Conservation (phyloP, 2,797 vertebrate genomes). For the Philypnodon macrostomus region DNA sequence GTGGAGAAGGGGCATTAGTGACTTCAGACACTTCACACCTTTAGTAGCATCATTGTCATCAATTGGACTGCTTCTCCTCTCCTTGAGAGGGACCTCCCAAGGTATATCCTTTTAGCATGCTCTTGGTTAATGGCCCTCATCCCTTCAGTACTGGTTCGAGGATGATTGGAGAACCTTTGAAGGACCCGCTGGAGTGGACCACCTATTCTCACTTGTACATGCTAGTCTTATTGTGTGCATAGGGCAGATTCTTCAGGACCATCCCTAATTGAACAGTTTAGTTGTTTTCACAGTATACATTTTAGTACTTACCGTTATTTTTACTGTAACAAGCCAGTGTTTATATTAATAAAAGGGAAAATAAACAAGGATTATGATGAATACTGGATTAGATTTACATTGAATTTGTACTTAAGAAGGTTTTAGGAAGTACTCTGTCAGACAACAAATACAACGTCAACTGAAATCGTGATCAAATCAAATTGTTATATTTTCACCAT, state of each 20-base stretch:
- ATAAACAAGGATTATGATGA: too few relatives aligned
- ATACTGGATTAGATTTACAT: too few relatives aligned
- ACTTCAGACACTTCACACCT: conserved; percentile 49
- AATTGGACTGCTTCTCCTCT: conserved; percentile 42
- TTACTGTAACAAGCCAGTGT: too few relatives aligned
- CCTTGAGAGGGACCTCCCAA: conserved; percentile 38
- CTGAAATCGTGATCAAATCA: too few relatives aligned
- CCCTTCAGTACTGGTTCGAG: conserved; percentile 30
- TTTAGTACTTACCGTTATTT: too few relatives aligned
- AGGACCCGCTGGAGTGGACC: conserved; percentile 32
- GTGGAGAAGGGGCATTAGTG: too few relatives aligned
- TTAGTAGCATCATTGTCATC: conserved; percentile 47
- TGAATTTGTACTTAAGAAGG: too few relatives aligned
- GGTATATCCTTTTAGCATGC: conserved; percentile 48
- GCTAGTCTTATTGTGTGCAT: conserved; percentile 43
- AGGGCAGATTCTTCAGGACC: conserved; percentile 69
- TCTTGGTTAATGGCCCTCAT: conserved; percentile 56
- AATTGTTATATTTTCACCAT: too few relatives aligned
- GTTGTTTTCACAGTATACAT: conserved; percentile 36
- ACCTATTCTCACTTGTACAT: conserved; percentile 51
- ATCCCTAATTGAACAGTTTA: conserved; percentile 65
- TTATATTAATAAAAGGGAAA: too few relatives aligned
- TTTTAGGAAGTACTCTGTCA: too few relatives aligned
- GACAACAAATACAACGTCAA: too few relatives aligned
- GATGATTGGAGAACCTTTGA: conserved; percentile 67